Base-by-base conservation (phyloP, 2,113 vertebrate species). In the Heteronetta atricapilla region DNA sequence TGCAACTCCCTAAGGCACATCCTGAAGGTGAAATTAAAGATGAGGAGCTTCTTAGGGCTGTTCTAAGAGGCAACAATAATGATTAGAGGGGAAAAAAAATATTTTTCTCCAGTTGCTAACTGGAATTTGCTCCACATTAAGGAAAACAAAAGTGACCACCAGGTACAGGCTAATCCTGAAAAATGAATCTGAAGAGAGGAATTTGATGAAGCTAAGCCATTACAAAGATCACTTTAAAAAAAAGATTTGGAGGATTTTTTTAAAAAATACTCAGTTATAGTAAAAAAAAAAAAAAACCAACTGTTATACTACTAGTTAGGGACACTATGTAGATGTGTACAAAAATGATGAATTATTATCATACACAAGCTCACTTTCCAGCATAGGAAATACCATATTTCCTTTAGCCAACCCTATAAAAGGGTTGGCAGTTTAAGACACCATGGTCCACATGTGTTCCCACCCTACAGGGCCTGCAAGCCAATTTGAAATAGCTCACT, bases 151-250 rank as follows among this genome's bases (percentile, higher is more conserved):
- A 22, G 33, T 26, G 75, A 79, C 56, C 13, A 63, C 9, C 10
- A 11, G 20, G 50, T 18, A 23, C 3, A 1, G 4, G 40, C 13
- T 44, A 76, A 60, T 7, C 33, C n/a, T 36, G 58, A 9, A 70
- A 55, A 55, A 59, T 12, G 23, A 66, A 42, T 0, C 63, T 31
- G 44, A 82, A 34, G 23, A 0, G 21, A 42, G 46, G 38, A 88
- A 21, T 14, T 22, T 14, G 40, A 12, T 0, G 0, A 62, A 73
- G 60, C 23, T 13, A 10, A 19, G 11, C 25, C 40, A 22, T 22
- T 10, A 19, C 29, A 48, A 38, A 0, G 13, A 11, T 48, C 46
- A 48, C 46, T 10, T 50, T 50, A 25, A 38, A 40, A 36, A 36
- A 28, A 40, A 15, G 13, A 52, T 60, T 86, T 9, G 8, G 31